Base-by-base conservation (phyloP, 2,888 invertebrate genomes). In the Gandaritis pyraliata region DNA sequence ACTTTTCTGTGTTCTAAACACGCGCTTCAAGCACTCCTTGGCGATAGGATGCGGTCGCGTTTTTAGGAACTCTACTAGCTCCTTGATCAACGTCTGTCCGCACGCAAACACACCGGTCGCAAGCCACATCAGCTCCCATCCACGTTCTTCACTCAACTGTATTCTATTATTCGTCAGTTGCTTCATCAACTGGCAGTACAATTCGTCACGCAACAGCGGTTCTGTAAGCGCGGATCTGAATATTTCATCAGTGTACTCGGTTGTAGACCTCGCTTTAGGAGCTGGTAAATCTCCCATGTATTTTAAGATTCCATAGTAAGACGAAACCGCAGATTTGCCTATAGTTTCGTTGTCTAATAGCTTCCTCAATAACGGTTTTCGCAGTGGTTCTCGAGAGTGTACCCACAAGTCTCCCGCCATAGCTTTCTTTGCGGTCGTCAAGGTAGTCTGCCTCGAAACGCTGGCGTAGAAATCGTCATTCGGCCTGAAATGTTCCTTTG, bases 101-200 rank as follows among this genome's bases (percentile, higher is more conserved):
- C 97, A 97, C 10, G 95, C 93, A 87, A 97, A 97, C 48, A 97
- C 92, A 0, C 98, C 98, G 0, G 97, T 97, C 4, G 95, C 94
- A 60, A 99, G 90, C 96, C 98, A 98, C 94, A 99, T 94, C 64
- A 98, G 86, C 82, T 99, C 98, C 98, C 98, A 99, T 0, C 98
- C 98, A 61, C 97, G 93, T 82, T 98, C 97, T 83, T 98, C 98
- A 79, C 98, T 98, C 53, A 95, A 86, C 55, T 94, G 94, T 79
- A 96, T 96, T 68, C 95, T 94, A 84, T 98, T 99, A 72, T 96
- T 96, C 0, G 97, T 98, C 66, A 99, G 86, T 84, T 99, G 98
- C 78, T 98, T 97, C 95, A 98, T 97, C 64, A 98, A 94, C 86
- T 99, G 98, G 80, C 98, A 98, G 78, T 97, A 98, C 30, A 97